Percentiles rank a stretch among this genome's conserved stretches.
Evolutionary conservation across 1,140 invertebrate species (phyloP).

Genomic region (Lepidurus couesii): DNA sequence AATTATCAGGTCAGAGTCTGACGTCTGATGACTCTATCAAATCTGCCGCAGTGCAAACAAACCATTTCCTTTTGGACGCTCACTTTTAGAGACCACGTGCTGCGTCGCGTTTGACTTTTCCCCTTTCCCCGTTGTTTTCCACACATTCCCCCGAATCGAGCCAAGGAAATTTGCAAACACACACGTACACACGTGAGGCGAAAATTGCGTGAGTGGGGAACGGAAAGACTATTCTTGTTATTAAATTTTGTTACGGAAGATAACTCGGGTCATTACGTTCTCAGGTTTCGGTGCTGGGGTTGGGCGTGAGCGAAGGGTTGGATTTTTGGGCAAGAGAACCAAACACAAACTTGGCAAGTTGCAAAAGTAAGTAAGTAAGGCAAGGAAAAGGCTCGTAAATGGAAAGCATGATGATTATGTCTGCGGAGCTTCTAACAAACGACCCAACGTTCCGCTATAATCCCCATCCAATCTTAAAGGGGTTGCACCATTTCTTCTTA

Average conservation of each 20-base stretch:
- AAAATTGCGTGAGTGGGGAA: background rate
- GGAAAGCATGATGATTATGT: background rate
- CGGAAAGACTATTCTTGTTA: background rate
- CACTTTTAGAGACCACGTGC: conserved; percentile 1
- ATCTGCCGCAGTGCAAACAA: conserved; percentile 21
- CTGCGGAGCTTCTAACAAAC: background rate
- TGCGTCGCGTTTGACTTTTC: background rate
- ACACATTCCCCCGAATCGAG: background rate
- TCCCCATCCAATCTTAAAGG: conserved; percentile 3
- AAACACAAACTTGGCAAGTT: background rate
- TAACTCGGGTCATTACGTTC: background rate
- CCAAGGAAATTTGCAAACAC: background rate
- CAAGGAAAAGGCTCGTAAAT: conserved; percentile 14
- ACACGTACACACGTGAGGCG: background rate
- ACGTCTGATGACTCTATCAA: conserved; percentile 15
- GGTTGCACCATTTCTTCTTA: background rate
- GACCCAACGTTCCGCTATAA: background rate
- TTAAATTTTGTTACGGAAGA: background rate
- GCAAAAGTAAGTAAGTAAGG: background rate
- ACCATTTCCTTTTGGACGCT: conserved; percentile 16
- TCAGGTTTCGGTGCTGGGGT: too few relatives aligned
- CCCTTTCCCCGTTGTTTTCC: background rate
- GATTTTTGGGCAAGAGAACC: background rate
- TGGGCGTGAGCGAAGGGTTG: too few relatives aligned
- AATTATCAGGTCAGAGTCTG: conserved; percentile 14